Base-by-base conservation (phyloP, 2,888 invertebrate species). In the Catocala sponsa region DNA sequence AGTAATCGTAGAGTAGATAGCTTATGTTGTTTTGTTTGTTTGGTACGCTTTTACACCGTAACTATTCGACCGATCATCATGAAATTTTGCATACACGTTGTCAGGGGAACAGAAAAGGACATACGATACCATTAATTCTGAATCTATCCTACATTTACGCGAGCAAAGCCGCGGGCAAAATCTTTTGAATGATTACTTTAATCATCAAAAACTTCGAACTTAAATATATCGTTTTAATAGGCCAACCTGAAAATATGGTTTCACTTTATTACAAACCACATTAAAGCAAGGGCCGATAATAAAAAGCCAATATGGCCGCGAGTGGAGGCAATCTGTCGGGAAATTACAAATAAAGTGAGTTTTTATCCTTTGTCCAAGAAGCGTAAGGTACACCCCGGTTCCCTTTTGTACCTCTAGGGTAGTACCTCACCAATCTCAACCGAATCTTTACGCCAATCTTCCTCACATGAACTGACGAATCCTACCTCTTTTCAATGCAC, bases 341-440 rank as follows among this genome's bases (percentile, higher is more conserved):
- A 72, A 76, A 74, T 76, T 76, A 76, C 65, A 65, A 72, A 68
- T 70, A 74, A 67, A 74, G 55, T 52, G 68, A 65, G 60, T 74
- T 67, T 55, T 43, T 68, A 70, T 65, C 67, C 61, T 72, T 70
- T 64, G 66, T 72, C 59, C 60, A 52, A 53, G 46, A 52, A 44
- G 53, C 59, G 67, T 63, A 51, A 54, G 59, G 49, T 55, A 59
- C 53, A 63, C 62, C 57, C 58, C 64, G 59, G 61, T 65, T 62
- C 51, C 57, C 64, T 38, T 63, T 75, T 73, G 68, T 44, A 57
- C 52, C 53, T 6, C 12, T 44, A 32, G 46, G 51, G 69, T 52
- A 59, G 53, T 51, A 53, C 52, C 47, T 10, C 7, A 61, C 43
- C 68, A 72, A 74, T 76, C 72, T 65, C 59, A 62, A 63, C 68